Base-by-base conservation (phyloP, 2,113 vertebrate genomes). In the Gadus macrocephalus region DNA sequence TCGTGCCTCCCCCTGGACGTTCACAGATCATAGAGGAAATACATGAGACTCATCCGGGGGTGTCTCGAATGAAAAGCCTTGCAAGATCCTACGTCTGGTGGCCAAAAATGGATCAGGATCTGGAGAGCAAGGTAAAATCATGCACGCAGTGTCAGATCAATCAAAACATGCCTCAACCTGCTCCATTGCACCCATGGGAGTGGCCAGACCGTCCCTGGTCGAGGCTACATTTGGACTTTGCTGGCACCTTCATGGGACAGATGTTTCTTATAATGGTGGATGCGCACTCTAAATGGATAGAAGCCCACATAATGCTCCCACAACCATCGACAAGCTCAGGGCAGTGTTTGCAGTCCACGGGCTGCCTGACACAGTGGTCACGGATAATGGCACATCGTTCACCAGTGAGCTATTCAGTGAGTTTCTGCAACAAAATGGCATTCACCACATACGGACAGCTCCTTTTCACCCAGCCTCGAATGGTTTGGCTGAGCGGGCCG, bases 341-440 rank as follows among this genome's bases (percentile, higher is more conserved):
- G 20, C 20, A 20, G 20, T 20, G 20, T 20, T 20, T 20, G 20
- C 20, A 20, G 20, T 20, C 3, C 58, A 72, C 25, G 73, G 78
- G 1, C 8, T 79, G 9, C 73, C 73, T 5, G 66, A 75, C 49
- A 14, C 60, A 0, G 1, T 68, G 9, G 64, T 75, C 5, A 64
- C 31, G 0, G 69, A 78, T 61, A 78, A 74, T 72, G 69, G 77
- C 5, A 60, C 66, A 2, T 61, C 64, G 1, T 79, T 79, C 15
- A 79, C 62, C 25, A 42, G 66, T 53, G 68, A 77, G 69, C 27
- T 68, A n/a, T 77, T 77, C 31, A 22, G 31, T 19, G 49, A 69
- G 28, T 71, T 66, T 5, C 12, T 67, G 1, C 31, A 64, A 16
- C 19, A n/a, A 15, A 71, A 75, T 66, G 27, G 73, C n/a, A 70